Evolutionary conservation across 2,888 invertebrate genomes (phyloP).

Genomic region (Callyntrura sp.): DNA sequence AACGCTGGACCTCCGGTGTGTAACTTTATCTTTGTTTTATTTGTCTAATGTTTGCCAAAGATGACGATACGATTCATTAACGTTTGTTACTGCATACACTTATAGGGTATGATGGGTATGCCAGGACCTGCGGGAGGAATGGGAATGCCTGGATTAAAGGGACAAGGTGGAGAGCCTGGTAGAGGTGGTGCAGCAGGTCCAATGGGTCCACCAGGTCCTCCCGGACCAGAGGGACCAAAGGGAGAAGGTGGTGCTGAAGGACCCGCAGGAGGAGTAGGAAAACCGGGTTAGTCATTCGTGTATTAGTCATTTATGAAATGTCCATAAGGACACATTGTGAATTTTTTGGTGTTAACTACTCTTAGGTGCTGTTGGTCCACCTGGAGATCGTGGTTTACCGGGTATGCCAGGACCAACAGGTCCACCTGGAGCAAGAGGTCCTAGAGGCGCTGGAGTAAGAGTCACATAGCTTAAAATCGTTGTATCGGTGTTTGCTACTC

Average conservation of each 20-base stretch:
- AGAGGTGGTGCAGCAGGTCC: constrained; percentile 89
- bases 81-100: not conserved
- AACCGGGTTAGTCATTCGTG: constrained; percentile 87
- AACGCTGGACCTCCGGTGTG: constrained; percentile 90
- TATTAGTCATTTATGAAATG: not conserved
- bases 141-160: constrained; percentile 90
- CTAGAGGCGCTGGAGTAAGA: constrained; percentile 88
- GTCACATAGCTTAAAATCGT: not conserved
- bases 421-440: constrained; percentile 89
- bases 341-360: not conserved
- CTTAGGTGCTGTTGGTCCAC: constrained; percentile 88
- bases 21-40: constrained; percentile 61
- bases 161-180: constrained; percentile 90
- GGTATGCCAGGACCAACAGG: constrained; percentile 89
- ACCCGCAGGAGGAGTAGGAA: constrained; percentile 89
- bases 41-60: too few species aligned
- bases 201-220: constrained; percentile 90
- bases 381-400: constrained; percentile 89
- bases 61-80: not conserved
- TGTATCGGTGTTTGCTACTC: not conserved
- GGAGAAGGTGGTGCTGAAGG: constrained; percentile 91
- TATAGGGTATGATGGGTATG: constrained; percentile 90
- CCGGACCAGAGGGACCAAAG: constrained; percentile 91
- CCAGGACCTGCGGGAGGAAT: constrained; percentile 89
- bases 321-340: not conserved